Evolutionary conservation across 2,888 invertebrate genomes (phyloP).

Genomic region (Andrena bucephala): DNA sequence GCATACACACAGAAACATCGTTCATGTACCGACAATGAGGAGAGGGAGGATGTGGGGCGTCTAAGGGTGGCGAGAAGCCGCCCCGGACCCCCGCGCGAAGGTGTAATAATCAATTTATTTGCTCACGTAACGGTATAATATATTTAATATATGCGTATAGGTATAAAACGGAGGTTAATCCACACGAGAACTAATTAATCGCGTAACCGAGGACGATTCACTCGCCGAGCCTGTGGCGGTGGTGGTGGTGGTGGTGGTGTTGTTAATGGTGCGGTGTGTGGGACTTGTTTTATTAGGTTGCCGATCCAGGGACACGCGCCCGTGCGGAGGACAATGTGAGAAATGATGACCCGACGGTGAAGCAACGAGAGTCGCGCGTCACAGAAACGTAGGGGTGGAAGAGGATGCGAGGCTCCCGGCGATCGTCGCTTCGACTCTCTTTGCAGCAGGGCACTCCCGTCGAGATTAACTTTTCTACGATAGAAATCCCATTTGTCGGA

Average conservation of each 20-base stretch:
- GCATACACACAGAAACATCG: conserved; percentile 65
- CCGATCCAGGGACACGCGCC: conserved; percentile 23
- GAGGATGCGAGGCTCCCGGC: neutral
- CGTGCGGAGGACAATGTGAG: conserved; percentile 2
- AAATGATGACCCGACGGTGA: neutral
- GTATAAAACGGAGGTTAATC: conserved; percentile 67
- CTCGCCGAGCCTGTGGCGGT: conserved; percentile 38
- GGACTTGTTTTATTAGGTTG: conserved; percentile 17
- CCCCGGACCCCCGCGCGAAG: conserved; percentile 51
- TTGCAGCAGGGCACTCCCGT: neutral
- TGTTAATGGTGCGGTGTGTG: conserved; percentile 34
- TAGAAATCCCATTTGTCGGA: neutral
- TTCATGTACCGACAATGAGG: conserved; percentile 62
- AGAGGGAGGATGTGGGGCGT: conserved; percentile 14
- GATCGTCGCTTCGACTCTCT: neutral
- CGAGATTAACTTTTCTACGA: conserved; percentile 28
- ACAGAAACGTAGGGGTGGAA: conserved; percentile 10
- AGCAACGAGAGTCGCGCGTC: neutral
- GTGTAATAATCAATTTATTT: conserved; percentile 83
- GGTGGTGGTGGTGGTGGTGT: conserved; percentile 32
- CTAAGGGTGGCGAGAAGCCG: conserved; percentile 8
- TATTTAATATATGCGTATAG: conserved; percentile 79
- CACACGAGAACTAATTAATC: conserved; percentile 66
- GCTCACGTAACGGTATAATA: conserved; percentile 82
- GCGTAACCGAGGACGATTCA: conserved; percentile 60